These are phyloP conservation scores for Diprion similis DNA, from an alignment of 1,140 invertebrate genomes.

Conservation along the genomic window DNA sequence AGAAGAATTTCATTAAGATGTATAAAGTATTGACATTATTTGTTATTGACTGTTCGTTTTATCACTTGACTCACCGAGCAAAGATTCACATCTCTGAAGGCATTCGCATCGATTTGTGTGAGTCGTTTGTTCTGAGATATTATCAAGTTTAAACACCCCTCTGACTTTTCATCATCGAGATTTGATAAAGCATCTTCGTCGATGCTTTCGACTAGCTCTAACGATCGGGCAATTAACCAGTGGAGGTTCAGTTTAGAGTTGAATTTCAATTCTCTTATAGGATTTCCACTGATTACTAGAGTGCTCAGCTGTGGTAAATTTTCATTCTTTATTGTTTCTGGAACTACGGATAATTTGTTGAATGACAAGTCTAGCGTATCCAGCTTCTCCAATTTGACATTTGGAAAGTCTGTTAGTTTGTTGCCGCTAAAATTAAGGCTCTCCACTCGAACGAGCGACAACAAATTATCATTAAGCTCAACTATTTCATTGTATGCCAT, in stretches of 20 bases:
- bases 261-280: slow-evolving; percentile 43
- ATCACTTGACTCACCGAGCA: slow-evolving; percentile 46
- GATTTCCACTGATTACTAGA: slow-evolving; percentile 43
- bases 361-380: slow-evolving; percentile 62
- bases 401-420: slow-evolving; percentile 35
- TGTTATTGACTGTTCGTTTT: slow-evolving; percentile 4
- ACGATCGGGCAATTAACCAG: slow-evolving; percentile 35
- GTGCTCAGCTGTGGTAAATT: slow-evolving; percentile 43
- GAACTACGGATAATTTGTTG: slow-evolving; percentile 57
- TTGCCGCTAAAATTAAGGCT: slow-evolving; percentile 49
- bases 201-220: slow-evolving; percentile 38
- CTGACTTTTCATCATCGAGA: slow-evolving; percentile 27
- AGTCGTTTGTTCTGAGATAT: slow-evolving; percentile 42
- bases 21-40: slow-evolving; percentile 22
- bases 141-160: slow-evolving; percentile 43
- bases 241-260: slow-evolving; percentile 32
- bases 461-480: slow-evolving; percentile 19
- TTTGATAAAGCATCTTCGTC: slow-evolving; percentile 37
- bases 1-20: slow-evolving; percentile 5
- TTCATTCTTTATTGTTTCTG: slow-evolving; percentile 36
- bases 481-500: background rate
- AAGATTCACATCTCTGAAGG: slow-evolving; percentile 38
- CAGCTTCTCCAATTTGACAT: slow-evolving; percentile 38
- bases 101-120: slow-evolving; percentile 32
- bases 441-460: slow-evolving; percentile 27